phyloP scores from a whole-genome alignment of 2,888 invertebrate genomes.

The Autographa gamma region DNA sequence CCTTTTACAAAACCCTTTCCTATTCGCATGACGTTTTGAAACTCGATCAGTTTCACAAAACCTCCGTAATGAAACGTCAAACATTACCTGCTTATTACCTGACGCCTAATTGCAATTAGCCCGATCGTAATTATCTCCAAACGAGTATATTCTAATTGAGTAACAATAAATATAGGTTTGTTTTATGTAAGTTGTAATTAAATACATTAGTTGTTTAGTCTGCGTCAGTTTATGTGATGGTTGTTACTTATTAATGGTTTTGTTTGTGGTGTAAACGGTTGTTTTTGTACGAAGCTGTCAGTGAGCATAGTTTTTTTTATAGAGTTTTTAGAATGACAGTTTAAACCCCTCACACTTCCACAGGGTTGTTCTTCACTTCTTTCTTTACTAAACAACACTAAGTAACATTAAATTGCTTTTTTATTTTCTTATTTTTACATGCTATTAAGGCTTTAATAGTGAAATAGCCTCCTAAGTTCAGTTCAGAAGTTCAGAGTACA shows the following conservation, averaged over 20 bases:
- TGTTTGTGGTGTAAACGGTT: neutral
- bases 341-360: no score
- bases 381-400: no score
- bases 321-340: neutral
- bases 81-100: slow-evolving; percentile 51
- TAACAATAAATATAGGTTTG: slow-evolving; percentile 28
- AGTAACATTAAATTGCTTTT: no score
- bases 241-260: neutral
- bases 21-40: slow-evolving; percentile 7
- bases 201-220: slow-evolving; percentile 1
- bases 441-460: no score
- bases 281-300: neutral
- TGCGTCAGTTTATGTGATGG: neutral
- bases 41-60: slow-evolving; percentile 13
- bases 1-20: neutral
- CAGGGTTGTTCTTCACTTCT: no score
- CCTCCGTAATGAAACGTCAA: slow-evolving; percentile 39
- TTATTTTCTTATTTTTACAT: no score
- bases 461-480: no score
- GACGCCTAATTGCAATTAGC: slow-evolving; percentile 41
- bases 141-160: slow-evolving; percentile 47
- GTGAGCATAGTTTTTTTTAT: slow-evolving; percentile 16
- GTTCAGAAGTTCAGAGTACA: no score
- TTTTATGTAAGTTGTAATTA: slow-evolving; percentile 12
- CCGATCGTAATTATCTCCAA: slow-evolving; percentile 38